Evolutionary conservation across 2,888 invertebrate species (phyloP).

Genomic region (Nasonovia ribisnigri): DNA sequence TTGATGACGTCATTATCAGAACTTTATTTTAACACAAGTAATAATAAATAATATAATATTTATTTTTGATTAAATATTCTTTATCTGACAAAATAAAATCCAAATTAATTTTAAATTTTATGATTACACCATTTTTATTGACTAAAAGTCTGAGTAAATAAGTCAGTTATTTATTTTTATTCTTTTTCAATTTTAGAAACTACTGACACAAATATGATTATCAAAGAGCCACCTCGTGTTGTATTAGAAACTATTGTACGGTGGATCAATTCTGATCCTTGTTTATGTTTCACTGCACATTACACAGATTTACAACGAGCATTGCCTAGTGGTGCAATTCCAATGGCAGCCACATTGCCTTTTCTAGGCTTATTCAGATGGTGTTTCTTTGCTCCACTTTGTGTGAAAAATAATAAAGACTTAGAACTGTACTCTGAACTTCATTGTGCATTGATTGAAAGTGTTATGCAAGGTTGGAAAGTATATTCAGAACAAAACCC

Average conservation of each 20-base stretch:
- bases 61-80: background rate
- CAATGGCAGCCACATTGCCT: constrained; percentile 87
- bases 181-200: constrained; percentile 46
- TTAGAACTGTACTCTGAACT: constrained; percentile 75
- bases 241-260: constrained; percentile 79
- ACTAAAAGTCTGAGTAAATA: background rate
- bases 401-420: constrained; percentile 69
- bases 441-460: constrained; percentile 78
- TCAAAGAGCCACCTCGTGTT: constrained; percentile 69
- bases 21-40: constrained; percentile 70
- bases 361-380: constrained; percentile 83
- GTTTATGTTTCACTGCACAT: constrained; percentile 78
- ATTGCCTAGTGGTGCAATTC: constrained; percentile 83
- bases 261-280: constrained; percentile 79
- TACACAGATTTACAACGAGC: constrained; percentile 76
- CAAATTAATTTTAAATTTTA: background rate
- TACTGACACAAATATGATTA: constrained; percentile 18
- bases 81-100: background rate
- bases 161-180: background rate
- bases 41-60: background rate
- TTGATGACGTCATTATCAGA: constrained; percentile 88
- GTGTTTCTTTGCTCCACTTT: constrained; percentile 80
- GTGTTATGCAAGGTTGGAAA: constrained; percentile 74
- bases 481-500: constrained; percentile 66
- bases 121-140: background rate